Evolutionary conservation across 2,888 invertebrate genomes (phyloP).

Genomic region (Philereme transversata): DNA sequence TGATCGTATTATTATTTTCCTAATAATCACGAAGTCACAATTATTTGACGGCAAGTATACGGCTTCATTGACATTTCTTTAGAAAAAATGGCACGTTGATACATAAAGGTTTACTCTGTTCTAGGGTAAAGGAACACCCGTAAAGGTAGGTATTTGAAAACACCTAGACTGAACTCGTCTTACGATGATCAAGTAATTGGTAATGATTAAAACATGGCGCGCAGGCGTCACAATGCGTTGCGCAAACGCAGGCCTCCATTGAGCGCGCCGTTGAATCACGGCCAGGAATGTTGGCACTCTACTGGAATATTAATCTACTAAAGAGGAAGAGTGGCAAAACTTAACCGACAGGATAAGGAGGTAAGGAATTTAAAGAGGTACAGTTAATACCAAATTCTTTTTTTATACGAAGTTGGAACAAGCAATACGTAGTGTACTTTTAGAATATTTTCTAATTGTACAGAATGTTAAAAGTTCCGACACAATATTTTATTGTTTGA

Average conservation of each 20-base stretch:
- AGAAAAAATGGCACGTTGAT: too few relatives aligned
- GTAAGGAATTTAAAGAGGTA: background rate
- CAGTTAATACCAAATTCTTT: too few relatives aligned
- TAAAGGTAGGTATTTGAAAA: background rate
- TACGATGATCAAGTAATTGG: conserved; percentile 29
- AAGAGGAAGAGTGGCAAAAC: conserved; percentile 1
- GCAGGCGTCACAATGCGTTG: conserved; percentile 37
- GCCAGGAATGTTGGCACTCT: conserved; percentile 36
- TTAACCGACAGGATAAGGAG: background rate
- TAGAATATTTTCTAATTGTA: too few relatives aligned
- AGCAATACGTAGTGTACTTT: too few relatives aligned
- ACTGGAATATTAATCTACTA: conserved; percentile 38
- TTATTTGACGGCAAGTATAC: too few relatives aligned
- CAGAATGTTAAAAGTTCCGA: too few relatives aligned
- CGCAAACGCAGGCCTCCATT: conserved; percentile 19
- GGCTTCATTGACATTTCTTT: too few relatives aligned
- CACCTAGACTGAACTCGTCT: conserved; percentile 17
- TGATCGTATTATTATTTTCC: too few relatives aligned
- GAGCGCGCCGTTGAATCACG: conserved; percentile 33
- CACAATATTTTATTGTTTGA: too few relatives aligned
- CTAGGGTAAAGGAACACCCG: background rate
- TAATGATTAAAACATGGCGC: conserved; percentile 18
- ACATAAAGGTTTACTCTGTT: too few relatives aligned
- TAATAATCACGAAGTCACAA: too few relatives aligned
- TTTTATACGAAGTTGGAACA: too few relatives aligned